Evolutionary conservation across 1,140 invertebrate species (phyloP), one percentile per base, ranked within the genome.

Genomic region (Lordiphosa clarofinis): DNA sequence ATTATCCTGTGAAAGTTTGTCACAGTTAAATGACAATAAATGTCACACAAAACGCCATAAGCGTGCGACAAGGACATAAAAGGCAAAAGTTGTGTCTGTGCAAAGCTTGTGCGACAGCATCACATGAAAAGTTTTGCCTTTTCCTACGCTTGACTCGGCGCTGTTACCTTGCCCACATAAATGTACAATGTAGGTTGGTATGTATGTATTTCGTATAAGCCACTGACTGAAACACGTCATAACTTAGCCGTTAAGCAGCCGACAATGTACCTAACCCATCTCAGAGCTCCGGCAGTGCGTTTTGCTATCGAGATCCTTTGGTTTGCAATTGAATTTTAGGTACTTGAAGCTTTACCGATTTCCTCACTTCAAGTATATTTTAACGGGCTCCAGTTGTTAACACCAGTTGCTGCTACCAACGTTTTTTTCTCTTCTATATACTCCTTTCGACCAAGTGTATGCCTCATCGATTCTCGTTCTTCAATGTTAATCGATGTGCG

Each of bases 21-120:
- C 78, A 84, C 76, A 84, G 78, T 82, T 84, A 84, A 82, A 84
- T 82, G 79, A 82, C 76, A 82, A 82, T 82, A 82, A 82, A 82
- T 84, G 76, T 82, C 76, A 82, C 78, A 84, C 76, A 82, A 84
- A 82, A 70, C 72, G 76, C 72, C 76, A 82, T 75, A 81, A 81
- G 76, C 72, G 69, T 56, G 53, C 60, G 44, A 76, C 66, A 75
- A 59, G 71, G 49, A 75, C 76, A 81, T 82, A 81, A 76, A 71
- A 81, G 76, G 66, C 71, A 74, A 54, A 53, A 56, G 42, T 49
- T 59, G 50, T 46, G 58, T 43, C 28, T 31, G 28, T 31, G 28
- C 8, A 7, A 31, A 8, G 28, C 28, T 31, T 8, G 28, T 31
- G 28, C 28, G 28, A 56, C 57, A 52, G 66, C 57, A 42, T 64